Base-by-base conservation (phyloP, 2,797 vertebrate genomes). In the Spondyliosoma cantharus region DNA sequence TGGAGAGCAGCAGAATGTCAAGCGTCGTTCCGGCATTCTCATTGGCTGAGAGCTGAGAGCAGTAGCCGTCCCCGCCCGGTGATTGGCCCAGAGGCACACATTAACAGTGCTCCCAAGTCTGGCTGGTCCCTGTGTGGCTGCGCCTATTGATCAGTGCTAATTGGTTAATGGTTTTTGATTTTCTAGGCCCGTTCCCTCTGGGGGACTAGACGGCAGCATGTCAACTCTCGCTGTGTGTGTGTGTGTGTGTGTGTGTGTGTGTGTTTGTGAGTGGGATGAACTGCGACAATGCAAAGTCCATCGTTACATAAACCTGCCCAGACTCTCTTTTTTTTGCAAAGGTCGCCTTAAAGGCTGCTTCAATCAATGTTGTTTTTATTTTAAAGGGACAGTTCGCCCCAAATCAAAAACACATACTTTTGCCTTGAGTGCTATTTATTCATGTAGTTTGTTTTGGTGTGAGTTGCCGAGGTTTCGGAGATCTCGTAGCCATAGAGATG, bases 141-240 rank as follows among this genome's bases (percentile, higher is more conserved):
- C 59, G 83, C 80, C 85, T 91, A 93, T 93, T 92, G 93, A 95
- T 94, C 88, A 88, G 72, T 3, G 59, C 90, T 94, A 94, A 94
- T 94, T 94, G 86, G 90, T 87, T 93, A 93, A 94, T 92, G 92
- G 89, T 90, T 88, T 93, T 91, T 90, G 90, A 90, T 93, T 93
- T 93, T 90, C 86, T 84, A 80, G 87, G 84, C 86, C 84, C 80
- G 86, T 81, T 77, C 80, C 84, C 85, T 74, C 63, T 56, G 85
- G 87, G 77, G 53, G 71, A 82, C 69, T 72, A n/a, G 68, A 82
- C 76, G 74, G 58, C 14, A 75, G 54, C 79, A 71, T 79, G 81
- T 86, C 78, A 78, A 73, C 80, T 75, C 67, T 69, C 80, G 66
- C 60, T 42, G 43, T 67, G 52, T 71, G 78, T 78, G 68, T 84